Base-by-base conservation (phyloP, 2,797 vertebrate genomes). In the Acestrorhynchus altus region DNA sequence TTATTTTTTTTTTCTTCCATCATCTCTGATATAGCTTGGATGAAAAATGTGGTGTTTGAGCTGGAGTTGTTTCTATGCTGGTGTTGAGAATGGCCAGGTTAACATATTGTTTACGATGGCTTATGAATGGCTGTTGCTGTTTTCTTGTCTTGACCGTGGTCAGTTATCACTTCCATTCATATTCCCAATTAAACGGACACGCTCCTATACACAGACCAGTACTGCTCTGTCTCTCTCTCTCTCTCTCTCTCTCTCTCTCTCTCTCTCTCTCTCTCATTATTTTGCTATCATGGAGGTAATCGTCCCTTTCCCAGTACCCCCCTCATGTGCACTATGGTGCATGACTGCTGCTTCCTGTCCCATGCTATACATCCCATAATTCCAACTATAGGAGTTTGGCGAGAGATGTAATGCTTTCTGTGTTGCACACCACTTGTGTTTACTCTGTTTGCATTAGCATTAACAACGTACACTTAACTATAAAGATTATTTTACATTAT, bases 311-410 rank as follows among this genome's bases (percentile, higher is more conserved):
- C 18, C 67, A 39, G 9, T 49, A 31, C 22, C 20, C 40, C 10
- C 3, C 44, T 26, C 39, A 22, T 46, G 15, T 57, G 6, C 63
- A 22, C 54, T 51, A 22, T 46, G 31, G 63, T 75, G 79, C 74
- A 83, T 67, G 74, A 76, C 52, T 26, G 71, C 60, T 35, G 63
- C 42, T 74, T 74, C 63, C 40, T 74, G 18, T 20, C 40, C 40
- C 72, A 40, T 82, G 52, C 61, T 67, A 1, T 42, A 67, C 78
- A 78, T 71, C 60, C 31, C 42, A 78, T 64, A 66, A 52, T 10
- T 8, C 40, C 22, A 61, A 1, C 22, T n/a, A 56, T 52, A 20
- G 47, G 24, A 1, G 35, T 59, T 42, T 22, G 44, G 28, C 39
- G 5, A 28, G 31, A 44, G 26, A 26, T 47, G 20, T 22, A 16